These are phyloP conservation scores for Antitype chi DNA, from an alignment of 2,888 invertebrate species.

Conservation along the genomic window DNA sequence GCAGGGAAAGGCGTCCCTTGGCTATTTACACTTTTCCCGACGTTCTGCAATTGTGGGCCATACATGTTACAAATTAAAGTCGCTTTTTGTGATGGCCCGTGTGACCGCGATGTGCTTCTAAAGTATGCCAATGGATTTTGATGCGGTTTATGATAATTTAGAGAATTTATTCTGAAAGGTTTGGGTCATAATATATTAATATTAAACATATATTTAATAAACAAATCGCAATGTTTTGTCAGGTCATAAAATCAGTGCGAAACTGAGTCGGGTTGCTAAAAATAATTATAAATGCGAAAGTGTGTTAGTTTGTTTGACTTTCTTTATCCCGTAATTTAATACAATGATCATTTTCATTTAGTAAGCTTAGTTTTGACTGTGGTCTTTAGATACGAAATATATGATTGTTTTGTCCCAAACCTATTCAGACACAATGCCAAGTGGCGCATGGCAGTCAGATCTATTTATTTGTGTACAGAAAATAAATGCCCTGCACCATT, in stretches of 20 bases:
- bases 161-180: not conserved
- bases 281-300: too few species aligned
- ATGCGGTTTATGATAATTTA: not conserved
- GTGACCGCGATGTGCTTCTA: not conserved
- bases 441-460: too few species aligned
- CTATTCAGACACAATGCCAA: not conserved
- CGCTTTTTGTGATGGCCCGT: not conserved
- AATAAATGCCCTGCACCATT: not conserved
- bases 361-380: not conserved
- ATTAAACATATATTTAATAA: too few species aligned
- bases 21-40: too few species aligned
- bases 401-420: not conserved
- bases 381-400: not conserved
- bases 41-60: not conserved
- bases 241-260: too few species aligned
- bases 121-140: not conserved
- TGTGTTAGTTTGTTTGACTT: too few species aligned
- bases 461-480: slow-evolving; percentile 11
- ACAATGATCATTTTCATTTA: not conserved
- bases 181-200: too few species aligned
- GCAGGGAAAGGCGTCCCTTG: too few species aligned
- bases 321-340: not conserved
- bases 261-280: too few species aligned
- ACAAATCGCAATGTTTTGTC: too few species aligned
- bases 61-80: not conserved